Conservation (phyloP, 1,140 invertebrate species). For the Leptinotarsa texana region DNA sequence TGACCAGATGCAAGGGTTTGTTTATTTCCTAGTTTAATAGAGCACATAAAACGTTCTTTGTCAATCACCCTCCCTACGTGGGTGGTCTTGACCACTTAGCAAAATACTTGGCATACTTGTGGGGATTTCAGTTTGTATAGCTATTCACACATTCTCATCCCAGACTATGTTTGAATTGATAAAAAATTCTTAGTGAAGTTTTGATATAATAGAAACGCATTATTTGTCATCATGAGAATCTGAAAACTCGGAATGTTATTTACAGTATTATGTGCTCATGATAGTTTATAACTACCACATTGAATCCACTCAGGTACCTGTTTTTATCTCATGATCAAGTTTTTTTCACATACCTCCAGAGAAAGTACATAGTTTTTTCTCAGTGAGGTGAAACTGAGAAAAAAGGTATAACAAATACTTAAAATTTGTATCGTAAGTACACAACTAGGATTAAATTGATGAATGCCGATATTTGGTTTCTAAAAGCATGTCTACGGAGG, state of each 20-base stretch:
- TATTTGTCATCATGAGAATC: background rate
- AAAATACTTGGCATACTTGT: slow-evolving; percentile 20
- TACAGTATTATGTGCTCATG: background rate
- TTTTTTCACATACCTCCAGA: too few relatives aligned
- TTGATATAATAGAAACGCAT: background rate
- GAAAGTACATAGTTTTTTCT: too few relatives aligned
- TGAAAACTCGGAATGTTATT: background rate
- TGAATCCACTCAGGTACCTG: background rate
- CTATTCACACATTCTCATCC: slow-evolving; percentile 18
- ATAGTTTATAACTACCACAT: background rate
- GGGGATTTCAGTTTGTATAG: slow-evolving; percentile 1
- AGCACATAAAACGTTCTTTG: slow-evolving; percentile 19
- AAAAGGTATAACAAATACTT: too few relatives aligned
- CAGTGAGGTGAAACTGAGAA: too few relatives aligned
- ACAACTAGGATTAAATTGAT: too few relatives aligned
- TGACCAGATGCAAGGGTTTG: slow-evolving; percentile 14
- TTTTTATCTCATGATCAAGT: too few relatives aligned
- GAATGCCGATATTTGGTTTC: too few relatives aligned
- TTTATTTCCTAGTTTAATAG: slow-evolving; percentile 19
- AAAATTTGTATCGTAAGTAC: too few relatives aligned
- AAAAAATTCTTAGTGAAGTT: background rate
- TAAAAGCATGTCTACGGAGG: too few relatives aligned
- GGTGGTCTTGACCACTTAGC: slow-evolving; percentile 20
- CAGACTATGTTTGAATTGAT: background rate
- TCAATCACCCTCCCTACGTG: slow-evolving; percentile 1